These are phyloP conservation scores for Mnemiopsis leidyi DNA, from an alignment of 37 sponge, comb jelly and placozoan species.

Conservation along the genomic window DNA sequence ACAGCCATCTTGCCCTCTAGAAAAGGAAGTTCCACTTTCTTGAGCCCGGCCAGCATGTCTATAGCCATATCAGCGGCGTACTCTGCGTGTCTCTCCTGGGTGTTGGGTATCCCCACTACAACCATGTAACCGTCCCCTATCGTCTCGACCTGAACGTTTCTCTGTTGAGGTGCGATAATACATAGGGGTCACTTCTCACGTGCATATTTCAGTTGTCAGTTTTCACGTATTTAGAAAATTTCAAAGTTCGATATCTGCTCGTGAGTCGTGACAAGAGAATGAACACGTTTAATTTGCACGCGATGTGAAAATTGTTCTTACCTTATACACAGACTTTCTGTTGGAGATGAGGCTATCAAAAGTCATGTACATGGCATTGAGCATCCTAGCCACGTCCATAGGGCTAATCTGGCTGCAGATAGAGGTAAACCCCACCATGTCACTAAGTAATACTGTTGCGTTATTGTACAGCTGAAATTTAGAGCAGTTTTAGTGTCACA, in stretches of 20 bases:
- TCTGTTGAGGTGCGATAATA: no score
- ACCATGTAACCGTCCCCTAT: constrained; percentile 46
- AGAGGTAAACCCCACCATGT: constrained; percentile 38
- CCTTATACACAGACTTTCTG: not conserved
- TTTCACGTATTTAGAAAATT: no score
- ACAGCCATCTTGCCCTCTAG: constrained; percentile 19
- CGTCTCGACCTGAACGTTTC: not conserved
- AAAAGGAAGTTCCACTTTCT: not conserved
- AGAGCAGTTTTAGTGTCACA: no score
- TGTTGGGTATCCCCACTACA: constrained; percentile 10
- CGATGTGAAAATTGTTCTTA: no score
- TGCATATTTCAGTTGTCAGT: no score
- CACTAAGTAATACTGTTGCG: constrained; percentile 10
- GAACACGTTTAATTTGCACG: no score
- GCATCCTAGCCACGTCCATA: constrained; percentile 46
- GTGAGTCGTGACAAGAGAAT: no score
- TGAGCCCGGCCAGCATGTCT: not conserved
- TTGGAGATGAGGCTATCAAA: not conserved
- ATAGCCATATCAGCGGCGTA: constrained; percentile 18
- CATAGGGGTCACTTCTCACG: no score
- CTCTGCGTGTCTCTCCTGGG: not conserved
- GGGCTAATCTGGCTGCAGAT: not conserved
- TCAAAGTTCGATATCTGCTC: no score
- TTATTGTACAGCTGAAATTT: not conserved
- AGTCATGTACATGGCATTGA: constrained; percentile 40